These are phyloP conservation scores for Tillus elongatus DNA, from an alignment of 2,888 invertebrate species.

Conservation along the genomic window DNA sequence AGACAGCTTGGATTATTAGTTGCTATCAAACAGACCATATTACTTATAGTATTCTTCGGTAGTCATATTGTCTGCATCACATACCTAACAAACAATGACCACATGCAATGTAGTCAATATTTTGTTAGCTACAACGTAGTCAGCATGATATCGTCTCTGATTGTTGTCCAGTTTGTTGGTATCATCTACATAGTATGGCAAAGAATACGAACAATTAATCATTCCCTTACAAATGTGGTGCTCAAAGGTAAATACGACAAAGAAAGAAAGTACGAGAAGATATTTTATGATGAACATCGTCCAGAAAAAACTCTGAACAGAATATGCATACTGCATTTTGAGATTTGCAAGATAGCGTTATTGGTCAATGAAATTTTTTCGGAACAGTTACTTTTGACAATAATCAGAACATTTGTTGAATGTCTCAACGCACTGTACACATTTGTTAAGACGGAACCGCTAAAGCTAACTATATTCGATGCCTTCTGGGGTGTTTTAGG, in stretches of 20 bases:
- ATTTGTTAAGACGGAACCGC: not conserved
- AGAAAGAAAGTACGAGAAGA: not conserved
- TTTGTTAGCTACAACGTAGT: not conserved
- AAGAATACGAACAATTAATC: not conserved
- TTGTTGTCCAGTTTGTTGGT: not conserved
- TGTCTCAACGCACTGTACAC: not conserved
- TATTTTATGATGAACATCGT: not conserved
- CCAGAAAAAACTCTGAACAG: not conserved
- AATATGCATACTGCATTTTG: not conserved
- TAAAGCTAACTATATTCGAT: not conserved
- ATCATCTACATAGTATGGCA: not conserved
- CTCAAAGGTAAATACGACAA: not conserved
- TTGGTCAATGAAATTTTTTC: not conserved
- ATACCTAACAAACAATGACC: not conserved
- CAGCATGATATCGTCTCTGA: not conserved
- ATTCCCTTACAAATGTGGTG: not conserved
- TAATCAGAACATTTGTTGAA: constrained; percentile 1
- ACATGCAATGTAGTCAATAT: not conserved
- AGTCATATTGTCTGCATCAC: not conserved
- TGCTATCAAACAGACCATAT: not conserved
- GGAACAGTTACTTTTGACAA: constrained; percentile 2
- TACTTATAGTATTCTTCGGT: not conserved
- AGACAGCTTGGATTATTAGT: not conserved
- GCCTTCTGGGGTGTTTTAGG: not conserved
- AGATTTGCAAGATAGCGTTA: not conserved